Percentiles rank a stretch among this genome's conserved stretches.
phyloP scores from a whole-genome alignment of 2,113 vertebrate genomes.

The Tamias sibiricus region DNA sequence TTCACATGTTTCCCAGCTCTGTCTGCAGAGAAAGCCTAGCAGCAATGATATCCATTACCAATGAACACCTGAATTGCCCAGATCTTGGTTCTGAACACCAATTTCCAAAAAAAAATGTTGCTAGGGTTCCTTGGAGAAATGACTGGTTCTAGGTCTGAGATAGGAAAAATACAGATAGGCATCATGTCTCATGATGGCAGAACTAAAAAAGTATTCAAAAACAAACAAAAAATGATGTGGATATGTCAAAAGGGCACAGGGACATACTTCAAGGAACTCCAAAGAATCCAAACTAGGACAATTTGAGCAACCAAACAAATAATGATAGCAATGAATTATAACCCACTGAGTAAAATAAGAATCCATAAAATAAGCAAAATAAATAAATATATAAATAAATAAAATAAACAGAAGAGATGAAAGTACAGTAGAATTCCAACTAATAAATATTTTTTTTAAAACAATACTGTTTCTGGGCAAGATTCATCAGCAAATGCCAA shows the following conservation, averaged over 20 bases:
- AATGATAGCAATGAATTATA: neutral
- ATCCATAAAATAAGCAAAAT: neutral
- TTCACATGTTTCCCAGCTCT: neutral
- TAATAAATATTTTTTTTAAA: neutral
- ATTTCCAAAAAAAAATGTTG: neutral
- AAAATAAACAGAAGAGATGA: neutral
- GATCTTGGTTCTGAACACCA: neutral
- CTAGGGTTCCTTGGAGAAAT: neutral
- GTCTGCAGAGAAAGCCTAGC: neutral
- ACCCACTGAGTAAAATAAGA: slow-evolving; percentile 21
- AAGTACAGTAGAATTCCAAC: neutral
- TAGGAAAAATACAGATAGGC: neutral
- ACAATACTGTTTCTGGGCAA: neutral
- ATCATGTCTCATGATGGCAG: neutral
- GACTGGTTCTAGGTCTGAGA: neutral
- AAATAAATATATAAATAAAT: neutral
- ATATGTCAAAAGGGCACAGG: neutral
- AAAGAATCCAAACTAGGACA: neutral
- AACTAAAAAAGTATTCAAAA: neutral
- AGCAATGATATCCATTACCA: neutral
- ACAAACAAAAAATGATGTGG: neutral
- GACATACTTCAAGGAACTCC: neutral
- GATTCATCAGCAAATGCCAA: neutral
- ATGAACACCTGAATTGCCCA: neutral
- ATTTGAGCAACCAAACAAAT: slow-evolving; percentile 17